Conservation (phyloP, 2,113 vertebrate species). For the Bungarus multicinctus region DNA sequence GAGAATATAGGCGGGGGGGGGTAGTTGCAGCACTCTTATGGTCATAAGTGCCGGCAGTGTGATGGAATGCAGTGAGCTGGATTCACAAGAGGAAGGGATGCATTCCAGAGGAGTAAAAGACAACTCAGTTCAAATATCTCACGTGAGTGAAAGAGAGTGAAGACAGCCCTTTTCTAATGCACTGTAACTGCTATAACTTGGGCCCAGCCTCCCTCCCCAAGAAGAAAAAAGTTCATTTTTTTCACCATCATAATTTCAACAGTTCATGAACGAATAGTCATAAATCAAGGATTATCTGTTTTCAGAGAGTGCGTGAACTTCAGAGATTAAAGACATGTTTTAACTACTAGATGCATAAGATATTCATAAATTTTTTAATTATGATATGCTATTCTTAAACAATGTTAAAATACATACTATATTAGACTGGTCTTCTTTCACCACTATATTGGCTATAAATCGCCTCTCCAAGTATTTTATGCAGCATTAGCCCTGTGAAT, state of each 20-base stretch:
- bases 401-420: neutral
- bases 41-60: neutral
- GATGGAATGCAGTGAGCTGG: neutral
- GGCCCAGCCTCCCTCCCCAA: no score
- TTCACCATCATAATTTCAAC: neutral
- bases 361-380: no score
- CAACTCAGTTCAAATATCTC: neutral
- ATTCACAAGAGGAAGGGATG: neutral
- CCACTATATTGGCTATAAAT: neutral
- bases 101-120: neutral
- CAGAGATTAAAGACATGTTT: neutral
- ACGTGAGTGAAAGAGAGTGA: neutral
- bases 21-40: neutral
- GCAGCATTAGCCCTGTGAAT: neutral
- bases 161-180: neutral
- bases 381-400: neutral
- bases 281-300: neutral
- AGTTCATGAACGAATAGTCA: neutral
- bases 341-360: neutral
- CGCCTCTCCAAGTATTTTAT: neutral
- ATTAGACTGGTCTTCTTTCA: neutral
- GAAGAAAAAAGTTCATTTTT: neutral
- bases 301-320: neutral
- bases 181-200: neutral
- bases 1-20: neutral